These are phyloP conservation scores for Malacoraja senta DNA, from an alignment of 2,797 vertebrate species.

Conservation along the genomic window DNA sequence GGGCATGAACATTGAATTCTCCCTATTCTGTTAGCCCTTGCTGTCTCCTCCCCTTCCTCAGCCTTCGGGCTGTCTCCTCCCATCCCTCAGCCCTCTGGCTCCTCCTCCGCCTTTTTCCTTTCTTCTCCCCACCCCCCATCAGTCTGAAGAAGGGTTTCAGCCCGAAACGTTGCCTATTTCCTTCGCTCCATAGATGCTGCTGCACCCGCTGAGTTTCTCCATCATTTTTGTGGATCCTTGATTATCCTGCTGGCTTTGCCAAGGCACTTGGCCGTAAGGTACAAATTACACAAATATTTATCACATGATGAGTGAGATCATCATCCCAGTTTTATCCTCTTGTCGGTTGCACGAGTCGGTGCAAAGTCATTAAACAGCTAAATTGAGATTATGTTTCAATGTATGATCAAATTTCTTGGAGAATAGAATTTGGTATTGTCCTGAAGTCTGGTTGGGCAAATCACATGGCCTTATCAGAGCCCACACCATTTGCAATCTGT, in stretches of 20 bases:
- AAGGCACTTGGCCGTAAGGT: background rate
- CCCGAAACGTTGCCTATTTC: no score
- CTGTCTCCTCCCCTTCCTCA: no score
- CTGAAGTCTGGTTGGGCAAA: background rate
- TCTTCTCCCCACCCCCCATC: no score
- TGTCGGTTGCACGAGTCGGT: background rate
- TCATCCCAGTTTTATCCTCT: background rate
- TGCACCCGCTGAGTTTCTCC: no score
- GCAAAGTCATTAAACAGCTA: background rate
- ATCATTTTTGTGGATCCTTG: no score
- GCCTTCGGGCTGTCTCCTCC: no score
- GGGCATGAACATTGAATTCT: no score
- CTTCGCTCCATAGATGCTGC: no score
- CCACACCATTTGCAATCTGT: background rate
- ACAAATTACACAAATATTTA: background rate
- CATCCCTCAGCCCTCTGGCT: no score
- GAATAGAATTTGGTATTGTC: background rate
- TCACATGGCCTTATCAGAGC: background rate
- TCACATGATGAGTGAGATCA: slow-evolving; percentile 15
- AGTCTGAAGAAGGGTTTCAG: no score
- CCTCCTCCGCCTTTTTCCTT: no score
- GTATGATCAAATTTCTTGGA: background rate
- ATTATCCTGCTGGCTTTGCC: background rate
- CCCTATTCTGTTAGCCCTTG: no score
- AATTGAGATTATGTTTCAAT: background rate